A percentile compares a stretch with the other conserved stretches of the same genome.
Conservation (phyloP, 2,797 vertebrate genomes). For the Eulemur coronatus region DNA sequence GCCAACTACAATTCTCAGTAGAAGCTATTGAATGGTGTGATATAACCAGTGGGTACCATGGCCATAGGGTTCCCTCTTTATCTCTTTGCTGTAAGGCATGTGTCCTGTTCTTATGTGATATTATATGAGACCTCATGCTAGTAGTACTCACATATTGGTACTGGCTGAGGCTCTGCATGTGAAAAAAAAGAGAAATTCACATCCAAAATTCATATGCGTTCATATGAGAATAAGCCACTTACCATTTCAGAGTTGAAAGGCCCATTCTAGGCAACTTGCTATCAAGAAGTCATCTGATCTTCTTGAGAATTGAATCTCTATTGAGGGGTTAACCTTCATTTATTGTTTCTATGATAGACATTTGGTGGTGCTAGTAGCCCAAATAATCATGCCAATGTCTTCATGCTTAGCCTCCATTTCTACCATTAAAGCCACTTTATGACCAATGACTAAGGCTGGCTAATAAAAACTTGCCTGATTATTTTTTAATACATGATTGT, state of each 20-base stretch:
- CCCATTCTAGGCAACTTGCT: not conserved
- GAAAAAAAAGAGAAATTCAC: not conserved
- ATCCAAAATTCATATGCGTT: not conserved
- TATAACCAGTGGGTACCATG: not conserved
- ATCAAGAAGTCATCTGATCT: no score
- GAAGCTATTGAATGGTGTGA: not conserved
- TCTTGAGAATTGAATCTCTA: not conserved
- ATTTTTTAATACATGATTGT: not conserved
- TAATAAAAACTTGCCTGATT: not conserved
- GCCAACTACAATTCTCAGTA: not conserved
- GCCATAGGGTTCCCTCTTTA: rapidly evolving
- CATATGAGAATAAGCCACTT: not conserved
- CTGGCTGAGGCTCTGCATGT: not conserved
- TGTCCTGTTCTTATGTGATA: not conserved
- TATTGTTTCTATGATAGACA: not conserved
- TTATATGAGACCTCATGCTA: not conserved
- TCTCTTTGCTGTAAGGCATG: not conserved
- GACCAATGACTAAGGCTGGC: not conserved
- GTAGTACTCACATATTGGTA: not conserved
- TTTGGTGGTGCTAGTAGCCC: not conserved
- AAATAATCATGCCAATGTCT: no score
- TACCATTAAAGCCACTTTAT: not conserved
- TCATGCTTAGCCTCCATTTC: not conserved
- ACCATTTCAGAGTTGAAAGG: not conserved
- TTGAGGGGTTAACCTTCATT: not conserved